Percentiles rank a stretch among this genome's conserved stretches.
Evolutionary conservation across 1,140 invertebrate genomes (phyloP).

Genomic region (Drosophila guanche): DNA sequence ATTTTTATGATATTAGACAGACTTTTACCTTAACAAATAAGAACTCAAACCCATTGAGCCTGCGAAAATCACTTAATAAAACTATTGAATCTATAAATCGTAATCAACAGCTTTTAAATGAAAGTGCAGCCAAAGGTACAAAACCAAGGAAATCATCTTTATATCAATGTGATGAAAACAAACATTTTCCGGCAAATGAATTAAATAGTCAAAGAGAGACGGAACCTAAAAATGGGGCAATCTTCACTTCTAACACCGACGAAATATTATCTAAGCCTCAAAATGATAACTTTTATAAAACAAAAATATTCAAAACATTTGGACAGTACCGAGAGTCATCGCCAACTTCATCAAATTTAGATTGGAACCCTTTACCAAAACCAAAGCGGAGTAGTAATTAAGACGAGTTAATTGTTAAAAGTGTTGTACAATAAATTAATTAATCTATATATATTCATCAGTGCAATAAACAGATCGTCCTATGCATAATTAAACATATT

Average conservation of each 20-base stretch:
- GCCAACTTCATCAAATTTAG: conserved; percentile 77
- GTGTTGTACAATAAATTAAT: too few relatives aligned
- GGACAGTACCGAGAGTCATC: conserved; percentile 72
- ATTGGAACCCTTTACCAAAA: conserved; percentile 83
- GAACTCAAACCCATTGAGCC: conserved; percentile 10
- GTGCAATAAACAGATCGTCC: too few relatives aligned
- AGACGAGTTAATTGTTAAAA: too few relatives aligned
- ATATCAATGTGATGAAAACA: conserved; percentile 40
- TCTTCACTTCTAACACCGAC: conserved; percentile 6
- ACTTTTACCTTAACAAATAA: too few relatives aligned
- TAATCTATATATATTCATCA: too few relatives aligned
- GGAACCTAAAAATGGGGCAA: conserved; percentile 33
- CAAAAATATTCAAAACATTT: conserved; percentile 64
- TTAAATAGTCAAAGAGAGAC: conserved; percentile 25
- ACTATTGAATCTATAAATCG: conserved; percentile 83
- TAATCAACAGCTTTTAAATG: conserved; percentile 76
- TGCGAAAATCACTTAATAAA: conserved; percentile 76
- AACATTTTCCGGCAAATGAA: conserved; percentile 28
- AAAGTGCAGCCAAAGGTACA: conserved; percentile 68
- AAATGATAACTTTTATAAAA: conserved; percentile 60
- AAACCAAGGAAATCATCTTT: conserved; percentile 46
- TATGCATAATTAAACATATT: too few relatives aligned
- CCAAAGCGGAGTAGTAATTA: conserved; percentile 68
- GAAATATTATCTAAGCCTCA: conserved; percentile 15
- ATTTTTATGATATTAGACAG: too few relatives aligned